Evolutionary conservation across 2,113 vertebrate species (phyloP), one percentile per base, ranked within the genome.

Genomic region (Herpailurus yagouaroundi): DNA sequence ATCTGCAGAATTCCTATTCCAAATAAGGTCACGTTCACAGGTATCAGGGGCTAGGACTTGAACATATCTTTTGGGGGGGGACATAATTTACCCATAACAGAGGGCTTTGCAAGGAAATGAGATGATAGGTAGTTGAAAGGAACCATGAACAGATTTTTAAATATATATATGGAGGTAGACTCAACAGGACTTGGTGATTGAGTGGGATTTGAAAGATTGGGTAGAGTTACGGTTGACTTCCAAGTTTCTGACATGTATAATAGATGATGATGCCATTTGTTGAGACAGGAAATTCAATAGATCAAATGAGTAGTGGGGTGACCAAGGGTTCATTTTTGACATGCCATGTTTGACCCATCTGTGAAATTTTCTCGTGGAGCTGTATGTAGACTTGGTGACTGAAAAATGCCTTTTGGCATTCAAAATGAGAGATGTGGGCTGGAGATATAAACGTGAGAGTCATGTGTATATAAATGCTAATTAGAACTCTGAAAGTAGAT

Each of bases 181-280:
- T 90, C 68, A 95, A 95, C 11, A 90, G 52, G 52, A 96, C 41
- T 29, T 92, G 73, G 25, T 96, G 94, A 92, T 16, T 95, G 80
- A 96, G 64, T 73, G 29, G 73, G 79, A 73, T 55, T 81, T 91
- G 73, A 93, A n/a, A 68, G 77, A 82, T 45, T 45, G 33, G 41
- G 15, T 45, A 63, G 25, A 89, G 92, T 77, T 87, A 86, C 4
- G 25, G 50, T 77, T 52, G 93, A 96, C 27, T 79, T 87, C 52
- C 45, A 74, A 85, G 79, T 79, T 93, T 60, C 84, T 94, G 89
- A 96, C 76, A 81, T 64, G 69, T 84, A 55, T 83, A 95, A 82
- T 55, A 95, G 60, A 83, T 66, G 52, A 41, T 82, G 83, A 66
- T 69, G 33, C 83, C 25, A 41, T 94, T 90, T 92, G 48, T 63